Base-by-base conservation (phyloP, 2,797 vertebrate genomes). In the Galaxias olidus region DNA sequence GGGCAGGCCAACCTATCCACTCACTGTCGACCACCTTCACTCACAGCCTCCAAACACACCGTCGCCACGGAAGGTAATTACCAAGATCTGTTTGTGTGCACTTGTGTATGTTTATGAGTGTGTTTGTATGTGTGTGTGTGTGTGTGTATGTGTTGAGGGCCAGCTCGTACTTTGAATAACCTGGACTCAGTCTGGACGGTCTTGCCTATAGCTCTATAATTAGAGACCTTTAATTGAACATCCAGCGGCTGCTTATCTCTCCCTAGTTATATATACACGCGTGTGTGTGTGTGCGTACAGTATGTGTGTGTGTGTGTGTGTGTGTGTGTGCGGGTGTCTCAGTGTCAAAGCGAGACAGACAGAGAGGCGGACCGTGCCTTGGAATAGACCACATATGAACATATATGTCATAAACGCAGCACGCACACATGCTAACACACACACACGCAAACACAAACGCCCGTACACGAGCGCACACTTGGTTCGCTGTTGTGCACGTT, bases 51-150 rank as follows among this genome's bases (percentile, higher is more conserved):
- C 46, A 17, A 48, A 14, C n/a, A 40, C 18, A 43, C 8, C n/a
- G 57, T 55, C 75, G 49, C 59, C 20, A 10, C 12, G 42, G 41
- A 67, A 59, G 46, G 61, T 72, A 71, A 80, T 80, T 66, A 71
- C 17, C 11, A 17, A n/a, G 46, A 14, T 9, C 1, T 49, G 59
- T 61, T 30, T 61, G 60, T 51, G 11, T 43, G 19, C 44, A 40
- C n/a, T 9, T 59, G 56, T 45, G 56, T 59, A 8, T 45, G 58
- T 47, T 14, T 47, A 17, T 44, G 11, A 30, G 43, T 45, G 10
- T 43, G 4, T 10, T 20, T 47, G 17, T 30, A 18, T 53, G 61
- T 14, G 41, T 54, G 9, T 44, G n/a, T 61, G 17, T 43, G 61
- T 59, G 30, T 15, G 19, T 49, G 40, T 8, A 15, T 46, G 30